phyloP scores from a whole-genome alignment of 1,140 invertebrate genomes.

The Formica exsecta region DNA sequence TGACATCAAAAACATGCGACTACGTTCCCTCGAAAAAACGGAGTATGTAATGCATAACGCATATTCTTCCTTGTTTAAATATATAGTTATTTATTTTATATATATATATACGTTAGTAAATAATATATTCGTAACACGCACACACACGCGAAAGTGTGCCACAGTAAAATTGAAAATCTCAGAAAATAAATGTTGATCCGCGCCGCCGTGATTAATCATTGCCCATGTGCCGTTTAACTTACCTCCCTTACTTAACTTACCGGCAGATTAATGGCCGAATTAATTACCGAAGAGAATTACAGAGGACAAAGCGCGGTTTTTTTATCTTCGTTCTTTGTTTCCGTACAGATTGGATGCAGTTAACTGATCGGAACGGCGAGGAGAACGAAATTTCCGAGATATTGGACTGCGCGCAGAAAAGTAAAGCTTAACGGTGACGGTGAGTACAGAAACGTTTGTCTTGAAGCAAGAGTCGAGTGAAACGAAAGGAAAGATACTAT shows the following conservation, averaged over 20 bases:
- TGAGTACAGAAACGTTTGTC: slow-evolving; percentile 29
- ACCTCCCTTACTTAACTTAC: slow-evolving; percentile 26
- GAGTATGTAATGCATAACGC: slow-evolving; percentile 5
- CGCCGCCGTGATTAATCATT: slow-evolving; percentile 24
- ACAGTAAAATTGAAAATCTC: not conserved
- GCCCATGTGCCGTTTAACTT: not conserved
- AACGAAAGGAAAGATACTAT: not conserved
- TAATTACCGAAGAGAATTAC: slow-evolving; percentile 32
- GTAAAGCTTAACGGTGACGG: slow-evolving; percentile 46
- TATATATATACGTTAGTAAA: not conserved
- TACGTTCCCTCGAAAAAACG: not conserved
- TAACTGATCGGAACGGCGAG: slow-evolving; percentile 38
- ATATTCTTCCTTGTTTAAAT: not conserved
- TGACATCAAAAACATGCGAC: not conserved
- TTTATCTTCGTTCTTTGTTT: slow-evolving; percentile 15
- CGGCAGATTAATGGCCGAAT: slow-evolving; percentile 41
- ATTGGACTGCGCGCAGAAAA: slow-evolving; percentile 30
- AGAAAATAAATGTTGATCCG: slow-evolving; percentile 15
- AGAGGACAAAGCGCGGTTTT: slow-evolving; percentile 9
- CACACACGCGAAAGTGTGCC: not conserved
- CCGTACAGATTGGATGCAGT: slow-evolving; percentile 45
- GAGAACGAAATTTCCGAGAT: slow-evolving; percentile 40
- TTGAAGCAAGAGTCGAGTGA: slow-evolving; percentile 3
- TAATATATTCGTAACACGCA: not conserved
- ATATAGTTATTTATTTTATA: not conserved